phyloP scores from a whole-genome alignment of 2,888 invertebrate genomes.

The Spialia ferax region DNA sequence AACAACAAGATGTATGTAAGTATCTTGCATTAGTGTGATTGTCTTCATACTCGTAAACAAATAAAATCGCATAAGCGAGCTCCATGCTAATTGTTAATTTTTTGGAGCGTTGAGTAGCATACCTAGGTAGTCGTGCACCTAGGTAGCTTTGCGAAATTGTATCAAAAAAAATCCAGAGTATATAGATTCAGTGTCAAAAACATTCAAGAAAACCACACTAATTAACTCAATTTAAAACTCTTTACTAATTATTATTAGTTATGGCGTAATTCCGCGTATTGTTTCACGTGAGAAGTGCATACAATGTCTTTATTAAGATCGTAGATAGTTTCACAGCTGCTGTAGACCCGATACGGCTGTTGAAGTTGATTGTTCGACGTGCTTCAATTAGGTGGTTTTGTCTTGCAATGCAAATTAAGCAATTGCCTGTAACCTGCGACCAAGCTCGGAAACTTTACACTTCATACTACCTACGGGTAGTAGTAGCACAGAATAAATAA shows the following conservation, averaged over 20 bases:
- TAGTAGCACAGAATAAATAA: no score
- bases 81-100: no score
- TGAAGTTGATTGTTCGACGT: slow-evolving; percentile 22
- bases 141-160: no score
- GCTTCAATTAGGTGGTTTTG: slow-evolving; percentile 25
- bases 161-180: neutral
- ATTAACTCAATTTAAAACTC: slow-evolving; percentile 22
- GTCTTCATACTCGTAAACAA: no score
- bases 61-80: no score
- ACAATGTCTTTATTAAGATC: slow-evolving; percentile 39
- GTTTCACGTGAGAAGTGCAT: slow-evolving; percentile 38
- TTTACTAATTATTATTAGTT: slow-evolving; percentile 28
- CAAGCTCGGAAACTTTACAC: neutral
- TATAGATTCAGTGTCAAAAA: neutral
- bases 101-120: no score
- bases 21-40: no score
- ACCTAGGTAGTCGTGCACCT: no score
- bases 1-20: no score
- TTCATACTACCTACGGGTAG: no score
- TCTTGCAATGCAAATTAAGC: slow-evolving; percentile 7
- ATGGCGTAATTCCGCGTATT: slow-evolving; percentile 37
- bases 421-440: slow-evolving; percentile 3
- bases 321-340: slow-evolving; percentile 34
- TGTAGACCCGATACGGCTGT: slow-evolving; percentile 25
- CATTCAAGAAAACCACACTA: neutral